Percentiles rank a stretch among this genome's conserved stretches.
These are phyloP conservation scores for Pseudois nayaur DNA, from an alignment of 2,113 vertebrate species.

Conservation along the genomic window DNA sequence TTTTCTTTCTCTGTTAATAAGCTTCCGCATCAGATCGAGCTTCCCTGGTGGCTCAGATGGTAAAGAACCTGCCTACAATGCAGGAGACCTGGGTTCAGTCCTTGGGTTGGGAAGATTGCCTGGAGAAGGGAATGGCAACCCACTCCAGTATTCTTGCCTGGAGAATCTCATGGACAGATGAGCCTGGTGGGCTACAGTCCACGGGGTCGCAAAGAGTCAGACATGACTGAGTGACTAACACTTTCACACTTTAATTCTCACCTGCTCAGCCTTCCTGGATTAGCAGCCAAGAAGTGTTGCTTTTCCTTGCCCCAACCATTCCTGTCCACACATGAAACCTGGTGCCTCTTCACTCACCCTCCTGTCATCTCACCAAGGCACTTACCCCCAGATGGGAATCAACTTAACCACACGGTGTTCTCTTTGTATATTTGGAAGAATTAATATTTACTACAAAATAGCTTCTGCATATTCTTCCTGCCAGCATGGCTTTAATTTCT, in stretches of 20 bases:
- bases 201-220: not conserved
- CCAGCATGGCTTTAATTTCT: not conserved
- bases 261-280: not conserved
- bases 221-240: not conserved
- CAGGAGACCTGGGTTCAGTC: not conserved
- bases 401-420: not conserved
- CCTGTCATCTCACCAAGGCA: not conserved
- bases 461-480: not conserved
- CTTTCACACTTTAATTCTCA: not conserved
- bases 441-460: not conserved
- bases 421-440: not conserved
- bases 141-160: not conserved
- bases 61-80: not conserved
- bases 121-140: not conserved
- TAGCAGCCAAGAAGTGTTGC: not conserved
- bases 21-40: not conserved
- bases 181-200: not conserved
- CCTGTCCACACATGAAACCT: not conserved
- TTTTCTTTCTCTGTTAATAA: not conserved
- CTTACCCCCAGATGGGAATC: not conserved
- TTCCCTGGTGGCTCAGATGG: not conserved
- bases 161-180: not conserved
- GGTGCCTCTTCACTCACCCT: not conserved
- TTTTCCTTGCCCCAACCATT: not conserved
- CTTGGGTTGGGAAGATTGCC: not conserved